Conservation (phyloP, 2,113 vertebrate genomes). For the Phocoena phocoena region DNA sequence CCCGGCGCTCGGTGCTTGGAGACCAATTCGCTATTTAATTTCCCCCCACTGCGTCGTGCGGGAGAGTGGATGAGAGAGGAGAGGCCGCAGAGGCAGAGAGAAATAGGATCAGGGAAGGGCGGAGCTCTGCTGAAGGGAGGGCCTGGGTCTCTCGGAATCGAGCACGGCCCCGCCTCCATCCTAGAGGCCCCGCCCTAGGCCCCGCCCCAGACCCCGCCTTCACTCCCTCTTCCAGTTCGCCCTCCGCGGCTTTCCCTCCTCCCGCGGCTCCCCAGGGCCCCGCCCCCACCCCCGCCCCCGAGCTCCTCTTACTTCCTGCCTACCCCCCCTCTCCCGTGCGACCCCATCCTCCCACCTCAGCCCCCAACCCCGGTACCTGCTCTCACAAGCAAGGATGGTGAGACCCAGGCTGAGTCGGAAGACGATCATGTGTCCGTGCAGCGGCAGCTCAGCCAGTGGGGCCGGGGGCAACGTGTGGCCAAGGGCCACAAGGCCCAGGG, state of each 20-base stretch:
- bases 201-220: accelerated
- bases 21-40: accelerated
- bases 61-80: background rate
- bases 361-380: constrained; percentile 84
- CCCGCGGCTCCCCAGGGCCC: accelerated
- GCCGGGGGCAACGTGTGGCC: constrained; percentile 92
- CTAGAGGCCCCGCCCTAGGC: accelerated
- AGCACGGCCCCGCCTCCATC: background rate
- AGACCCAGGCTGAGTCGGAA: constrained; percentile 94
- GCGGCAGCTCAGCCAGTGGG: constrained; percentile 92
- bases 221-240: accelerated
- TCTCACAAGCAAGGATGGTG: constrained; percentile 94
- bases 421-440: constrained; percentile 93
- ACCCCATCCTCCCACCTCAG: background rate
- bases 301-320: background rate
- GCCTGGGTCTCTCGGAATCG: accelerated
- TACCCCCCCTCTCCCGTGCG: background rate
- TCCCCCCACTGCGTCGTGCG: background rate
- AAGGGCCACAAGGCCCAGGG: constrained; percentile 91
- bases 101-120: background rate
- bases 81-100: background rate
- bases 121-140: background rate
- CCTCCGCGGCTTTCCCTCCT: accelerated
- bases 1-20: background rate
- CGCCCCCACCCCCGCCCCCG: no score